phyloP scores from a whole-genome alignment of 2,888 invertebrate species.

The Sicus ferrugineus region DNA sequence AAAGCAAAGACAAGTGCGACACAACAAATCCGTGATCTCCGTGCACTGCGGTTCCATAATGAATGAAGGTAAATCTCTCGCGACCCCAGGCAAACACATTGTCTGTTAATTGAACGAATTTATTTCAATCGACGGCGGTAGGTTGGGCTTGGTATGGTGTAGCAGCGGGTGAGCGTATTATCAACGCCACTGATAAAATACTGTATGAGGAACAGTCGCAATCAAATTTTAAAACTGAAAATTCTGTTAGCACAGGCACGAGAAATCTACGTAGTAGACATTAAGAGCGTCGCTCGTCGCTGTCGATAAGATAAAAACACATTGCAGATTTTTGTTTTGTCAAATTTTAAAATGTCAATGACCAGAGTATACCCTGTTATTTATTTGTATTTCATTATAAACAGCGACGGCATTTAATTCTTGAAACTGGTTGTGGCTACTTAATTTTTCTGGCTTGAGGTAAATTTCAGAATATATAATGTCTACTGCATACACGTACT shows the following conservation, averaged over 20 bases:
- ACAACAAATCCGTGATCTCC: slow-evolving; percentile 12
- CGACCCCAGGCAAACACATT: background rate
- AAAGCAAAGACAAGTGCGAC: slow-evolving; percentile 24
- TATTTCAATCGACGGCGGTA: slow-evolving; percentile 21
- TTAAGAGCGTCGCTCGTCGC: background rate
- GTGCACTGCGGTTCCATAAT: slow-evolving; percentile 10
- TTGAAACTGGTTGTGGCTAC: too few species aligned
- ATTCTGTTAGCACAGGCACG: too few species aligned
- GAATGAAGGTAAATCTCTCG: slow-evolving; percentile 1
- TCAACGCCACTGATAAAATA: slow-evolving; percentile 20
- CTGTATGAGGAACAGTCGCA: background rate
- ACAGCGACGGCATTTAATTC: too few species aligned
- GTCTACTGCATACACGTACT: too few species aligned
- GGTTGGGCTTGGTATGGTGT: background rate
- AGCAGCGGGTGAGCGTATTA: background rate
- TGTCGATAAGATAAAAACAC: background rate
- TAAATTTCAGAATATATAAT: too few species aligned
- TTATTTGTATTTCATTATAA: too few species aligned
- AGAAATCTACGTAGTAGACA: background rate
- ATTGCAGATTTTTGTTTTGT: background rate
- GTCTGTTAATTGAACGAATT: slow-evolving; percentile 22
- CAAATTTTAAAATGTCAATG: background rate
- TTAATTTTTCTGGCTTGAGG: too few species aligned
- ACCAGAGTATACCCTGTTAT: too few species aligned
- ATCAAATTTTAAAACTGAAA: slow-evolving; percentile 1